phyloP scores from a whole-genome alignment of 37 sponge, comb jelly and placozoan genomes.

The Geodia barretti region DNA sequence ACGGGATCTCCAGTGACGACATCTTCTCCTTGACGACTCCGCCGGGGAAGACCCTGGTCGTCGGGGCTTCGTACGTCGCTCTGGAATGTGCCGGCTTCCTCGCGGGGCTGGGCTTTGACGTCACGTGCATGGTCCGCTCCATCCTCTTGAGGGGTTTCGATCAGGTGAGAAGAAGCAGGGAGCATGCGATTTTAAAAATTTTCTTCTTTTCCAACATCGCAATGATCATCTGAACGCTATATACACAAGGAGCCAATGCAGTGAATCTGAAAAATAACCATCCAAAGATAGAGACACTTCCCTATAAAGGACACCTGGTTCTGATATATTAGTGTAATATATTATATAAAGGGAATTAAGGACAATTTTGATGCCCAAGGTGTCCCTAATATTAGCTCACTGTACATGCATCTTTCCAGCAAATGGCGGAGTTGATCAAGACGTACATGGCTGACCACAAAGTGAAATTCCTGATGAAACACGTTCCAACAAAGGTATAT shows the following conservation, averaged over 20 bases:
- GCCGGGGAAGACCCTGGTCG: slow-evolving; percentile 94
- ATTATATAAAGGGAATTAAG: no score
- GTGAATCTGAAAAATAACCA: no score
- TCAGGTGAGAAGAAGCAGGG: slow-evolving; percentile 66
- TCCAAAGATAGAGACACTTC: no score
- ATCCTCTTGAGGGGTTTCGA: slow-evolving; percentile 97
- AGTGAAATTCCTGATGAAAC: slow-evolving; percentile 78
- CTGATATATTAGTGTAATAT: no score
- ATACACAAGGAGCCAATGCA: no score
- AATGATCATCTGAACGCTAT: no score
- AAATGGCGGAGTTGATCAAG: slow-evolving; percentile 91
- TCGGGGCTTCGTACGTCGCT: slow-evolving; percentile 98
- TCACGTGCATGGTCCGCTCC: slow-evolving; percentile 93
- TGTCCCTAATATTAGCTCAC: background rate
- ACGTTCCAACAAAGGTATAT: slow-evolving; percentile 80
- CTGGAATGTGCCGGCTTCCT: slow-evolving; percentile 99
- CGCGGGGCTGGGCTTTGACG: slow-evolving; percentile 88
- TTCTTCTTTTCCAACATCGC: background rate
- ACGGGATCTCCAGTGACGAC: slow-evolving; percentile 97
- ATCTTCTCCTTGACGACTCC: slow-evolving; percentile 84
- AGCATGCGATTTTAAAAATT: background rate
- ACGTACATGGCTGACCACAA: slow-evolving; percentile 80
- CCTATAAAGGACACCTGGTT: no score
- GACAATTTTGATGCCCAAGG: no score
- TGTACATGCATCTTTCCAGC: no score